phyloP scores from a whole-genome alignment of 2,888 invertebrate species.

The Chloroclystis v-ata region DNA sequence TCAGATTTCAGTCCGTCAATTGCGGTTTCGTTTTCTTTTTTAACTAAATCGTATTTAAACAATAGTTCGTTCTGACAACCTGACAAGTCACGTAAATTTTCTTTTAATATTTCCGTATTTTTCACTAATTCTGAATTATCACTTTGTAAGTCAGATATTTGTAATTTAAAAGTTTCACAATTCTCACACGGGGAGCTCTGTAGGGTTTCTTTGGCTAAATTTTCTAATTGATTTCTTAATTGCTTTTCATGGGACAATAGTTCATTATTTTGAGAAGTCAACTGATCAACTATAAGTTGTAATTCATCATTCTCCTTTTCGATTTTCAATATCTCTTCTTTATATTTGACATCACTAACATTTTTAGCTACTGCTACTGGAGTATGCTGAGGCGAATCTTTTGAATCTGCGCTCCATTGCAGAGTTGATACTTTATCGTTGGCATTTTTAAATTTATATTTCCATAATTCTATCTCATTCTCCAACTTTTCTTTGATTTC shows the following conservation, averaged over 20 bases:
- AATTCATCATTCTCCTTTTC: conserved; percentile 72
- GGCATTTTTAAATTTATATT: conserved; percentile 84
- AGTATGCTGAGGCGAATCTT: conserved; percentile 41
- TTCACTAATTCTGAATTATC: conserved; percentile 36
- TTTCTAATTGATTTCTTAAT: conserved; percentile 48
- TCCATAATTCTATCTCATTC: conserved; percentile 84
- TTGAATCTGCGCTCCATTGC: conserved; percentile 53
- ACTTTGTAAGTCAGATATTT: conserved; percentile 42
- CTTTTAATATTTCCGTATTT: conserved; percentile 31
- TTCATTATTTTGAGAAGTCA: conserved; percentile 54
- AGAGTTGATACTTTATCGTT: conserved; percentile 79
- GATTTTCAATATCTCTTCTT: conserved; percentile 56
- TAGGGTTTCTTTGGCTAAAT: conserved; percentile 47
- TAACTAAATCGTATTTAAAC: conserved; percentile 37
- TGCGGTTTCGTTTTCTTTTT: conserved; percentile 39
- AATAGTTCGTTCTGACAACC: conserved; percentile 35
- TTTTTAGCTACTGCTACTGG: conserved; percentile 18
- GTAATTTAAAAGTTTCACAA: conserved; percentile 40
- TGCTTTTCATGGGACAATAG: conserved; percentile 40
- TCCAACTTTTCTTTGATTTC: conserved; percentile 91
- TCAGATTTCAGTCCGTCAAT: conserved; percentile 37
- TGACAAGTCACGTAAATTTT: conserved; percentile 39
- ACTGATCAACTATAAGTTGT: conserved; percentile 52
- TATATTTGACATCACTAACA: conserved; percentile 30
- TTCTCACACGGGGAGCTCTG: conserved; percentile 40